A percentile compares a stretch with the other conserved stretches of the same genome.
phyloP scores from a whole-genome alignment of 2,797 vertebrate species.

The Scyliorhinus canicula region DNA sequence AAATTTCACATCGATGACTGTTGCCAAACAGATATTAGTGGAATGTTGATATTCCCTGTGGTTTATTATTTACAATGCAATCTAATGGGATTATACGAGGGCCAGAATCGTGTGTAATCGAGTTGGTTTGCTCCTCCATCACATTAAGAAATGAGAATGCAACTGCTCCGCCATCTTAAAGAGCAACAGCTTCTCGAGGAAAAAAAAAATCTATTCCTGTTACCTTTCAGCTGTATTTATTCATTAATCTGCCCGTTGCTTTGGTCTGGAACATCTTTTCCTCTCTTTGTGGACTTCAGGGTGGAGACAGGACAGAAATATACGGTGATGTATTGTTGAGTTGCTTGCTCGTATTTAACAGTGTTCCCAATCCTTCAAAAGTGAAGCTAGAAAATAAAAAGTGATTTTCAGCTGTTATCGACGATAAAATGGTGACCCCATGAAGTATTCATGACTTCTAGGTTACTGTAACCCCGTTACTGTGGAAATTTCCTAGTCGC shows the following conservation, averaged over 20 bases:
- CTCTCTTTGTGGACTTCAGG: not conserved
- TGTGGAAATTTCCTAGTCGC: too few species aligned
- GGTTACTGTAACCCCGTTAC: not conserved
- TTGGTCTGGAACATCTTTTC: not conserved
- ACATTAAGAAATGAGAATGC: not conserved
- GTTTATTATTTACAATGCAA: conserved; percentile 3
- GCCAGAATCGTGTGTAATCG: conserved; percentile 11
- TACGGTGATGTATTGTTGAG: too few species aligned
- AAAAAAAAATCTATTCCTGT: not conserved
- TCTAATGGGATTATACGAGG: conserved; percentile 22
- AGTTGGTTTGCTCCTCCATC: not conserved
- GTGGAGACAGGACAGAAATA: not conserved
- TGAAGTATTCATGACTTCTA: not conserved
- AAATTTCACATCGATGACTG: conserved; percentile 29
- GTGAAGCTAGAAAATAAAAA: not conserved
- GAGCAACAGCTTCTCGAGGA: not conserved
- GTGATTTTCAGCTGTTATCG: not conserved
- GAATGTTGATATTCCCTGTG: not conserved
- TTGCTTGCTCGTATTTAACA: not conserved
- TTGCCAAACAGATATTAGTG: conserved; percentile 36
- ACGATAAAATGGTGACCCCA: not conserved
- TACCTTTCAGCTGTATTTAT: not conserved
- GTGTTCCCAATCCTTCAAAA: not conserved
- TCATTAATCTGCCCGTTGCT: not conserved
- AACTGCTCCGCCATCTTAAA: not conserved